Percentiles rank a stretch among this genome's conserved stretches.
These are phyloP conservation scores for Cephus sareptanus DNA, from an alignment of 2,888 invertebrate species.

Conservation along the genomic window DNA sequence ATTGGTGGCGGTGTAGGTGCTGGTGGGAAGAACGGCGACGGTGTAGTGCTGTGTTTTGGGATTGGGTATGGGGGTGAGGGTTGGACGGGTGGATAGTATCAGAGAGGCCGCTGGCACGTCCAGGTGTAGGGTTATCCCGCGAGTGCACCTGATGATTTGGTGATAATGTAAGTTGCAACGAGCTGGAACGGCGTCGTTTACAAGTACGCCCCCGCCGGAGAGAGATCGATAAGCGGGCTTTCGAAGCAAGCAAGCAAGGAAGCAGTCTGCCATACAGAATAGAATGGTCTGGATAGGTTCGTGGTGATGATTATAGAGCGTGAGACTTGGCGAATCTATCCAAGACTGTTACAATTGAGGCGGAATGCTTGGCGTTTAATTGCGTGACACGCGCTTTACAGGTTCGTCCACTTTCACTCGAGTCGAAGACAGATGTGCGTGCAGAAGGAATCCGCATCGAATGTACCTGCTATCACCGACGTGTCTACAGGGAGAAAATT, in stretches of 20 bases:
- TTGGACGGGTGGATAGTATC: slow-evolving; percentile 12
- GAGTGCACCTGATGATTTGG: slow-evolving; percentile 12
- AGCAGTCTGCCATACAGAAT: background rate
- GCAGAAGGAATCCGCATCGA: background rate
- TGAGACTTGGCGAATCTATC: background rate
- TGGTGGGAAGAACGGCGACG: slow-evolving; percentile 14
- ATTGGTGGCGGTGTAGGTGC: background rate
- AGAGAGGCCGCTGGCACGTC: slow-evolving; percentile 15
- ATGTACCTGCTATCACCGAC: background rate
- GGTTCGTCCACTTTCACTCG: background rate
- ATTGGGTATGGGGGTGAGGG: slow-evolving; percentile 17
- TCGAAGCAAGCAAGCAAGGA: slow-evolving; percentile 4
- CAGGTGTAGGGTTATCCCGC: background rate
- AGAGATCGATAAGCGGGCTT: slow-evolving; percentile 34
- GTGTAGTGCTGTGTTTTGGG: slow-evolving; percentile 15
- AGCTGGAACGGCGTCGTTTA: slow-evolving; percentile 21
- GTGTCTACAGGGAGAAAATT: background rate
- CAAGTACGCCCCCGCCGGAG: slow-evolving; percentile 31
- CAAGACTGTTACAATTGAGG: background rate
- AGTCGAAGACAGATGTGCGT: background rate
- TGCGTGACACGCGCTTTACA: background rate
- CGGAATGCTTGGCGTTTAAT: background rate
- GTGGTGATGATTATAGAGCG: background rate
- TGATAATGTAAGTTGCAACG: slow-evolving; percentile 11
- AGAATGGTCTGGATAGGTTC: background rate